phyloP scores from a whole-genome alignment of 1,140 invertebrate species.

The Geopemphigus sp. region DNA sequence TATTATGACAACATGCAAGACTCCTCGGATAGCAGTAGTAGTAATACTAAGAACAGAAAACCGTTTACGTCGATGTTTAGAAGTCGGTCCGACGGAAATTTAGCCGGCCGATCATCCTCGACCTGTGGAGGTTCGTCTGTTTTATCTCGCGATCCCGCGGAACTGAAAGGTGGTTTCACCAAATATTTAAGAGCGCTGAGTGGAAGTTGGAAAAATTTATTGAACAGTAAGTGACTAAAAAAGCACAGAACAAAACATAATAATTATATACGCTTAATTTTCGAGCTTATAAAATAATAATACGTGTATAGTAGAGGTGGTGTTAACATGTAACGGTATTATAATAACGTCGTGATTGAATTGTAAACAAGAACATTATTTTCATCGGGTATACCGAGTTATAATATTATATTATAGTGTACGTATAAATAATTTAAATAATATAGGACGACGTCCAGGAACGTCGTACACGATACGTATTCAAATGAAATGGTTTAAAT shows the following conservation, averaged over 20 bases:
- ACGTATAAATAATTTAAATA: not conserved
- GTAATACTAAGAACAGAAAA: no score
- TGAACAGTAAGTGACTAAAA: constrained; percentile 57
- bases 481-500: constrained; percentile 10
- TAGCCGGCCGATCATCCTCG: not conserved
- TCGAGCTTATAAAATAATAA: not conserved
- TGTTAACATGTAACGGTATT: not conserved
- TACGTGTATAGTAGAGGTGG: not conserved
- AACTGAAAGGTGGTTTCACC: constrained; percentile 12
- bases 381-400: constrained; percentile 1
- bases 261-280: not conserved
- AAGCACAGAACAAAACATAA: not conserved
- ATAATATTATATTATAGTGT: not conserved
- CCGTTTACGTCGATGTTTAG: constrained; percentile 31
- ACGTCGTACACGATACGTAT: not conserved
- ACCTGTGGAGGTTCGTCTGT: not conserved
- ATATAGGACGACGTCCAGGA: not conserved
- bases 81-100: constrained; percentile 36
- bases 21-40: no score
- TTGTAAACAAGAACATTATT: not conserved
- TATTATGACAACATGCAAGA: not conserved
- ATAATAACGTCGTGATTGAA: constrained; percentile 4
- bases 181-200: constrained; percentile 50
- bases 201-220: constrained; percentile 59
- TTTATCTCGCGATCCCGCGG: not conserved